Base-by-base conservation (phyloP, 1,140 invertebrate genomes). In the Sycobia sp. region DNA sequence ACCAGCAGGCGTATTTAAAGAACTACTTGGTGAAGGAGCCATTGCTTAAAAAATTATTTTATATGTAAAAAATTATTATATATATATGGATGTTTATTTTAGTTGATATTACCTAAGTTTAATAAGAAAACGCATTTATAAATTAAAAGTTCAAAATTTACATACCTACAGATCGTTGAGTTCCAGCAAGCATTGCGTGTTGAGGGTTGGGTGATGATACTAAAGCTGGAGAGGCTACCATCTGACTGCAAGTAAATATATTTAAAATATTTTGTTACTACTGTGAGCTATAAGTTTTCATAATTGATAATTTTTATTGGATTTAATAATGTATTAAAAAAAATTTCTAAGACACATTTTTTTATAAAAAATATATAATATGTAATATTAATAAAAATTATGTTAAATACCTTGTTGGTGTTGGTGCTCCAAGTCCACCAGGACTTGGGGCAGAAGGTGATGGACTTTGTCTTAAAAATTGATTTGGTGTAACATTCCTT, bases 11-110 rank as follows among this genome's bases (percentile, higher is more conserved):
- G 90, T 94, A 76, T 95, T 93, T 8, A 94, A 81, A 0, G 90
- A 90, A 39, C 88, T 87, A 56, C 89, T 90, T 2, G 92, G 92
- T 55, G 91, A 92, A n/a, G 90, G 88, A 39, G 88, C 90, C 85
- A 93, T 90, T 10, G 83, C 84, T 77, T 68, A 70, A 46, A 61
- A 16, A 43, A 14, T 51, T 16, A 32, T 18, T n/a, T 10, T 34
- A 18, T 34, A 25, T 51, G 14, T 51, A 18, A 16, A 16, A 34
- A 7, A 34, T 49, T 49, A 27, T 16, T 7, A 7, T 32, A 32
- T 32, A 32, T 32, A n/a, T n/a, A n/a, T n/a, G n/a, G n/a, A n/a
- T n/a, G n/a, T n/a, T n/a, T n/a, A n/a, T n/a, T n/a, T n/a, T n/a
- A n/a, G n/a, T n/a, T n/a, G n/a, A n/a, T n/a, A n/a, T n/a, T n/a